phyloP scores from a whole-genome alignment of 2,797 vertebrate species.

The Manis javanica region DNA sequence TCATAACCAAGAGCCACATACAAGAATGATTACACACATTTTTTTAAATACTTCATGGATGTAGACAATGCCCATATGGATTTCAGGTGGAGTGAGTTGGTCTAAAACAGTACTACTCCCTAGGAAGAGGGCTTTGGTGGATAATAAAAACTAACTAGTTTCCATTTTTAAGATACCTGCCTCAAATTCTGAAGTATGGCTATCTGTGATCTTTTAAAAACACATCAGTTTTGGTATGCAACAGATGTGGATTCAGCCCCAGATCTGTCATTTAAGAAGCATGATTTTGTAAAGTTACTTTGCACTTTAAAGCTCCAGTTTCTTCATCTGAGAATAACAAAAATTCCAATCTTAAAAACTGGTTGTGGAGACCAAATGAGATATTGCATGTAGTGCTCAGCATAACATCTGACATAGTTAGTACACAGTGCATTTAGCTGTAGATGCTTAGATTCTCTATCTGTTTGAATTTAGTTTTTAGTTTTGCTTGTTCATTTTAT shows the following conservation, averaged over 20 bases:
- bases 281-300: neutral
- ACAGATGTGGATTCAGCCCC: neutral
- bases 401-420: neutral
- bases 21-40: neutral
- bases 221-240: neutral
- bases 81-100: neutral
- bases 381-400: neutral
- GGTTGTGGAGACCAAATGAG: neutral
- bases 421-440: neutral
- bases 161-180: neutral
- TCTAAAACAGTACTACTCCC: neutral
- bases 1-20: neutral
- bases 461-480: constrained; percentile 17
- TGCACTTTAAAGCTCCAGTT: neutral
- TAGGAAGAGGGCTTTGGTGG: neutral
- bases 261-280: neutral
- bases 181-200: neutral
- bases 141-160: neutral
- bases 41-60: neutral
- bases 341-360: constrained; percentile 17
- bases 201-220: neutral
- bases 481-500: neutral
- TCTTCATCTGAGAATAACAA: neutral
- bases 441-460: neutral
- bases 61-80: neutral